Conservation (phyloP, 2,797 vertebrate species). For the Parauchenoglanis punctatus region DNA sequence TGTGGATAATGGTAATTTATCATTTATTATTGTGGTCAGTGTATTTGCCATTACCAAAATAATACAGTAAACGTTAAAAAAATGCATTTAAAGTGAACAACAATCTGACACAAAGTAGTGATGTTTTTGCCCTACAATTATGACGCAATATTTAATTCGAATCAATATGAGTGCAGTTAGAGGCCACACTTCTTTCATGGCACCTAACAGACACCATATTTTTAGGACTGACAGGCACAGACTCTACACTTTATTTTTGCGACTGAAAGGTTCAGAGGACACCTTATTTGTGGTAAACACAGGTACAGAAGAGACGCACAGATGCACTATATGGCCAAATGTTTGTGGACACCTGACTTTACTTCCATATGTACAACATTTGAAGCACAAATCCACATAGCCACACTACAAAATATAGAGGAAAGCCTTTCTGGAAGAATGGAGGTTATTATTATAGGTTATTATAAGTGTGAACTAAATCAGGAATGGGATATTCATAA, state of each 20-base stretch:
- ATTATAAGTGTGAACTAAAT: not conserved
- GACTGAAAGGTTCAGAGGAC: not conserved
- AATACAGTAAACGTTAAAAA: not conserved
- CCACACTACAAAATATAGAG: not conserved
- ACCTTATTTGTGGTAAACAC: not conserved
- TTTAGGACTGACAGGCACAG: not conserved
- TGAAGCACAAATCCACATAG: not conserved
- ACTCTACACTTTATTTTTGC: not conserved
- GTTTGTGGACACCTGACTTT: not conserved
- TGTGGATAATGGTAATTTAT: constrained; percentile 62
- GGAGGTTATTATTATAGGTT: not conserved
- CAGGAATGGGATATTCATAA: not conserved
- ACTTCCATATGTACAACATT: not conserved
- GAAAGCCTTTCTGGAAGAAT: not conserved
- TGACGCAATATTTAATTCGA: not conserved
- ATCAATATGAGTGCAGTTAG: not conserved
- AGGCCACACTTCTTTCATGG: not conserved
- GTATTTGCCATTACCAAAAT: not conserved
- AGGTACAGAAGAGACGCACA: not conserved
- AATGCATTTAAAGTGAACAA: not conserved
- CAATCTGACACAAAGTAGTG: not conserved
- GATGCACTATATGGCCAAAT: not conserved
- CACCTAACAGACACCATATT: not conserved
- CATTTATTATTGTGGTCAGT: constrained; percentile 18
- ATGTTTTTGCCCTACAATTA: not conserved